Conservation (phyloP, 2,888 invertebrate species). For the Drosophila ustulata region DNA sequence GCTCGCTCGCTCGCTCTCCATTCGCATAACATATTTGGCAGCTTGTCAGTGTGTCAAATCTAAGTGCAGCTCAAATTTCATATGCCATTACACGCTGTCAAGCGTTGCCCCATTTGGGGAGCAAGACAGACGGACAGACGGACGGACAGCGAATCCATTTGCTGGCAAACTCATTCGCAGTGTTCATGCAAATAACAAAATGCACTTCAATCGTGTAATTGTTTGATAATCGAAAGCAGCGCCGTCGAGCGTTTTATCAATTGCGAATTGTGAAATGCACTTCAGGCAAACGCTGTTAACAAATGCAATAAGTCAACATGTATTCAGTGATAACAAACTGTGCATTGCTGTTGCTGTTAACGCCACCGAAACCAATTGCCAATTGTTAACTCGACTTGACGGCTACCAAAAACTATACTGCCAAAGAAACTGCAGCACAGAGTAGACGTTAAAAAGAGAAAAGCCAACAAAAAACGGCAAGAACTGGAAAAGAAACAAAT, state of each 20-base stretch:
- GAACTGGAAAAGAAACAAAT: conserved; percentile 16
- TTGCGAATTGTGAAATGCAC: conserved; percentile 20
- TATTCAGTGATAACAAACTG: conserved; percentile 7
- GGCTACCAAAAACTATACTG: conserved; percentile 7
- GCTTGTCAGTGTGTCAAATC: conserved; percentile 30
- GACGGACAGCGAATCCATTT: conserved; percentile 30
- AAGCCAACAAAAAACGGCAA: background rate
- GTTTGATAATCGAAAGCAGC: conserved; percentile 38
- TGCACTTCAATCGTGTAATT: background rate
- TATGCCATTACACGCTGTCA: conserved; percentile 35
- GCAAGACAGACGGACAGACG: conserved; percentile 15
- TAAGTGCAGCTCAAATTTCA: conserved; percentile 39
- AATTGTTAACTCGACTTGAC: conserved; percentile 31
- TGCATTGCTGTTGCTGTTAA: background rate
- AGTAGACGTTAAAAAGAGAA: background rate
- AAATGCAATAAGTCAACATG: conserved; percentile 7
- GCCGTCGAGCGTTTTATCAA: conserved; percentile 18
- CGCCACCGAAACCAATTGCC: conserved; percentile 1
- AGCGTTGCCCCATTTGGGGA: conserved; percentile 6
- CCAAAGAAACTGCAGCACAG: conserved; percentile 2
- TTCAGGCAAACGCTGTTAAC: conserved; percentile 13
- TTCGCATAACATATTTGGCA: background rate
- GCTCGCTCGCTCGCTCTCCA: background rate
- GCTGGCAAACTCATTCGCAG: conserved; percentile 3
- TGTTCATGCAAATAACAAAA: conserved; percentile 30